Evolutionary conservation across 2,113 vertebrate species (phyloP).

Genomic region (Limnothrissa miodon): DNA sequence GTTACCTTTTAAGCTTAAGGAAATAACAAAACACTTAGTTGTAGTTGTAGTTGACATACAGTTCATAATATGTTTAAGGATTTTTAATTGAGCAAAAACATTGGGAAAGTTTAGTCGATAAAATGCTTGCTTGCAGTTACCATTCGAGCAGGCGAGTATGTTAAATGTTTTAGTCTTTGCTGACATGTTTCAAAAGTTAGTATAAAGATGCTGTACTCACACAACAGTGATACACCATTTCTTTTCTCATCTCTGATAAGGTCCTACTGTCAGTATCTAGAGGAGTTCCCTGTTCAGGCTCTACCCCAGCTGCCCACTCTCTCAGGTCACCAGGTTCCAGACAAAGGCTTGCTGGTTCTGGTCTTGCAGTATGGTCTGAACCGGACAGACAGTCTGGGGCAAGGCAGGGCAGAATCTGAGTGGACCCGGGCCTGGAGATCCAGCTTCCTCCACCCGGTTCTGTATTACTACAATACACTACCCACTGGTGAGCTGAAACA

Average conservation of each 20-base stretch:
- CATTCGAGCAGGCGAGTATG: too few species aligned
- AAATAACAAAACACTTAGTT: too few species aligned
- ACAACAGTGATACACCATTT: neutral
- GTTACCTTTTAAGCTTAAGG: too few species aligned
- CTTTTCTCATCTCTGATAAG: constrained; percentile 41
- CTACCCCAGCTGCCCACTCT: constrained; percentile 79
- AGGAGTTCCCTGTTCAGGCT: constrained; percentile 86
- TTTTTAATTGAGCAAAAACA: too few species aligned
- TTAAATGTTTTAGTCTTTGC: too few species aligned
- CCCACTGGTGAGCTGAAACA: constrained; percentile 78
- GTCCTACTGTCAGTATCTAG: constrained; percentile 81
- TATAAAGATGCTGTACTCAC: neutral
- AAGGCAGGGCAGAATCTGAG: constrained; percentile 82
- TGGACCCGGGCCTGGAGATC: constrained; percentile 88
- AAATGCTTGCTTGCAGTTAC: too few species aligned
- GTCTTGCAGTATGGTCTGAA: constrained; percentile 91
- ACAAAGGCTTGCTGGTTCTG: constrained; percentile 81
- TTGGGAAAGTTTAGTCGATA: too few species aligned
- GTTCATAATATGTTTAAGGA: too few species aligned
- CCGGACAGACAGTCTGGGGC: constrained; percentile 74
- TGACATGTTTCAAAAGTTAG: too few species aligned
- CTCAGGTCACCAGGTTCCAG: constrained; percentile 73
- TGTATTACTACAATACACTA: constrained; percentile 86
- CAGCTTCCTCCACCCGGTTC: constrained; percentile 94
- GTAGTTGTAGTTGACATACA: too few species aligned